Evolutionary conservation across 2,888 invertebrate genomes (phyloP).

Genomic region (Cheilosia vulpina): DNA sequence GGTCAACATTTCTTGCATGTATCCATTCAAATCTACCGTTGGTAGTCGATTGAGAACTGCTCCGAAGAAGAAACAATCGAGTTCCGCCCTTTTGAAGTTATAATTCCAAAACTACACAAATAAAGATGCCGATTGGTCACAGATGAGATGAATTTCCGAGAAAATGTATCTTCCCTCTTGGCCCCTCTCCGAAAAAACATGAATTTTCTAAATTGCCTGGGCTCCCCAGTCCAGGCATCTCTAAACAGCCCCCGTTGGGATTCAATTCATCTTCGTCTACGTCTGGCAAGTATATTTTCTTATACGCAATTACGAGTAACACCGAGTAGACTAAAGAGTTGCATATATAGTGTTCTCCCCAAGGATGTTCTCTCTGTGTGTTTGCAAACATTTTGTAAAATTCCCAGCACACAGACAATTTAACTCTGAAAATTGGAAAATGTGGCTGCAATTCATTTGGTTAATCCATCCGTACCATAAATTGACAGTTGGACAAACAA

Average conservation of each 20-base stretch:
- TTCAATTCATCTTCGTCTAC: constrained; percentile 55
- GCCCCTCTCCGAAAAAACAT: background rate
- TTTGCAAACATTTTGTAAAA: constrained; percentile 65
- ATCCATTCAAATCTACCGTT: background rate
- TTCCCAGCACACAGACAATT: constrained; percentile 59
- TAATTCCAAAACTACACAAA: constrained; percentile 44
- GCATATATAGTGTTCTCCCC: background rate
- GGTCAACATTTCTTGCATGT: background rate
- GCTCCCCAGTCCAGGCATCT: background rate
- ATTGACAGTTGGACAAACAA: constrained; percentile 74
- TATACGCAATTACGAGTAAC: constrained; percentile 47
- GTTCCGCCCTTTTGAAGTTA: constrained; percentile 44
- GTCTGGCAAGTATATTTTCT: constrained; percentile 25
- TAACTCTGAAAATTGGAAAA: constrained; percentile 65
- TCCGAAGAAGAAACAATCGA: constrained; percentile 10
- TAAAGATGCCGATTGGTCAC: constrained; percentile 36
- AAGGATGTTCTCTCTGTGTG: constrained; percentile 2
- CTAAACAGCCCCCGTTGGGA: constrained; percentile 10
- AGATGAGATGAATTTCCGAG: constrained; percentile 40
- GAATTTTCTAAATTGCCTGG: constrained; percentile 35
- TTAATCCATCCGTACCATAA: constrained; percentile 71
- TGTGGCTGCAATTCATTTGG: constrained; percentile 69
- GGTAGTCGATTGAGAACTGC: background rate
- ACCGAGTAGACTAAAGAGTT: constrained; percentile 15
- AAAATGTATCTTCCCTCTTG: constrained; percentile 7